Evolutionary conservation across 2,797 vertebrate genomes (phyloP).

Genomic region (Xerus rutilus): DNA sequence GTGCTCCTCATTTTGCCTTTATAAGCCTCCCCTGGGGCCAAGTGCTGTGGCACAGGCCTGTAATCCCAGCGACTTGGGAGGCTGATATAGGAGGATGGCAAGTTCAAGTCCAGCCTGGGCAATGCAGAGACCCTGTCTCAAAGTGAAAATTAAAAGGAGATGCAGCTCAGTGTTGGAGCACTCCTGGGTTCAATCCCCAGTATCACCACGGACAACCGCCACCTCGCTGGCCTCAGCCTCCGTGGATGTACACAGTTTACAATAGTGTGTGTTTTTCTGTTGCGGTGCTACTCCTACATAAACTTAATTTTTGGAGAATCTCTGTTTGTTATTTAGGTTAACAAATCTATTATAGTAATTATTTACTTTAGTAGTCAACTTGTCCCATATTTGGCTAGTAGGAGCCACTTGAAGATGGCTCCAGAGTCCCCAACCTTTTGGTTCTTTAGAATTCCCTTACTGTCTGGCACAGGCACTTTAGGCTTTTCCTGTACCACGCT

Average conservation of each 20-base stretch:
- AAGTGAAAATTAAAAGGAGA: background rate
- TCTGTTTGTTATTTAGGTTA: background rate
- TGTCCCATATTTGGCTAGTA: background rate
- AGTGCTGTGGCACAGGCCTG: too few relatives aligned
- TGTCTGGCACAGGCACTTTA: background rate
- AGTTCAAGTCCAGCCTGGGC: background rate
- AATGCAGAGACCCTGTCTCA: background rate
- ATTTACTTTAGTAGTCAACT: background rate
- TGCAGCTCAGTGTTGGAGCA: background rate
- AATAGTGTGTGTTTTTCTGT: background rate
- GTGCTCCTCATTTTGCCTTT: background rate
- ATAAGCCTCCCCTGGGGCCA: background rate
- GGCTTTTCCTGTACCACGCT: background rate
- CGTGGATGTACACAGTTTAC: background rate
- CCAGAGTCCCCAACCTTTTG: background rate
- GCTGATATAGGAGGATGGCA: background rate
- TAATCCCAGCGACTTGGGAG: background rate
- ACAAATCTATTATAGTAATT: background rate
- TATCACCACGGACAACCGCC: background rate
- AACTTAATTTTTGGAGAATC: background rate
- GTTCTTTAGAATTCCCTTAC: conserved; percentile 11
- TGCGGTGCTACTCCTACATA: background rate
- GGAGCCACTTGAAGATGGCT: background rate
- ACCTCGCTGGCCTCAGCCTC: background rate
- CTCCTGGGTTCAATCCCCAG: background rate